Evolutionary conservation across 2,888 invertebrate genomes (phyloP), one percentile per base, ranked within the genome.

Genomic region (Dynastes maya): DNA sequence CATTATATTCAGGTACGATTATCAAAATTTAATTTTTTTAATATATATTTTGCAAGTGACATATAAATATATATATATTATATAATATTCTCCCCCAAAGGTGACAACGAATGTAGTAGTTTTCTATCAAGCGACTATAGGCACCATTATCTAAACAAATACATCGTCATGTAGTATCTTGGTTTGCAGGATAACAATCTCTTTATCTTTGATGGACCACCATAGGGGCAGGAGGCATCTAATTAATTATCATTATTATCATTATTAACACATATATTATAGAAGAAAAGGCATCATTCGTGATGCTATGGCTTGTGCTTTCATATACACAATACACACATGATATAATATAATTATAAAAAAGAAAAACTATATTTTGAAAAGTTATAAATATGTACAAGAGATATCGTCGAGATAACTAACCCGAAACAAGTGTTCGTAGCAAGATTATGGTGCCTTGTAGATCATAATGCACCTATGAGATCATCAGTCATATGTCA

Each of bases 1-100:
- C 87, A 86, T 88, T 87, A 61, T 72, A 87, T 84, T 89, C 89
- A 89, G 89, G 88, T 88, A 88, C 88, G 84, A 86, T 55, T 86
- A 84, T 84, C 79, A 78, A 78, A 79, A 76, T 72, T 79, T 78
- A 78, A 80, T 81, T 80, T 72, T 79, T 78, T 77, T 65, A 55
- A 55, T 55, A 40, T 45, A 45, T 40, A 37, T 78, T 80, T 78
- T 55, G 70, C 65, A 78, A 79, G 67, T 78, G 78, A 78, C 74
- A 75, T 78, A 78, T 74, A 75, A 79, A 81, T 80, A 55, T 55
- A 16, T 22, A 22, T 55, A 55, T 55, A 55, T 55, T 55, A 55
- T 55, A 55, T 55, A 55, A 55, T 55, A 55, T 55, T 45, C 45
- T 45, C 68, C 75, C 68, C 76, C 77, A 80, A 70, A 82, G 79